Conservation (phyloP, 2,888 invertebrate species). For the Anodontia alba region DNA sequence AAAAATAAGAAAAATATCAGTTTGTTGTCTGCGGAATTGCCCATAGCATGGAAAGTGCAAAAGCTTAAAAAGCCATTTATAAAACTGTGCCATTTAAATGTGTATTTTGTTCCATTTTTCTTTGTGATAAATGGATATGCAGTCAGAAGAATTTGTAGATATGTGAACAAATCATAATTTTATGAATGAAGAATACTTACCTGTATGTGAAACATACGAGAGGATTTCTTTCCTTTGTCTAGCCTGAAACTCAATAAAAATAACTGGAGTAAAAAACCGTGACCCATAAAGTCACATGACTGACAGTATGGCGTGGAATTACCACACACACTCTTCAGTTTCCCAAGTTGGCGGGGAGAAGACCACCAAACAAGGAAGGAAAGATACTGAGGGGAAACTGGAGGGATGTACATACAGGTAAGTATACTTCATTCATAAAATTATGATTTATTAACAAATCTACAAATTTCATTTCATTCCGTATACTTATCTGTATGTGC, state of each 20-base stretch:
- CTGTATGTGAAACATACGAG: constrained; percentile 24
- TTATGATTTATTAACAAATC: constrained; percentile 31
- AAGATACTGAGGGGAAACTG: constrained; percentile 23
- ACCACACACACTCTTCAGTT: not conserved
- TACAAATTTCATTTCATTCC: constrained; percentile 31
- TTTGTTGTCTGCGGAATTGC: too few relatives aligned
- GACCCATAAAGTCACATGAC: not conserved
- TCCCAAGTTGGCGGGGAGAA: not conserved
- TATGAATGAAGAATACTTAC: constrained; percentile 37
- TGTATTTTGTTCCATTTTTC: too few relatives aligned
- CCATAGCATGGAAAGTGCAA: too few relatives aligned
- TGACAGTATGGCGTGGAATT: not conserved
- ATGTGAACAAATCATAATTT: constrained; percentile 27
- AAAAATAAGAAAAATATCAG: too few relatives aligned
- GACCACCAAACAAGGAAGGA: not conserved
- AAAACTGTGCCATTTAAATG: too few relatives aligned
- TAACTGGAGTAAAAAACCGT: not conserved
- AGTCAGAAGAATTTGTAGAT: constrained; percentile 33
- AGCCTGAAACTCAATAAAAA: constrained; percentile 2
- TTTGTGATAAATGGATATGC: too few relatives aligned
- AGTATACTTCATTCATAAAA: constrained; percentile 49
- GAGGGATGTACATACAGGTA: constrained; percentile 22
- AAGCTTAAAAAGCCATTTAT: too few relatives aligned
- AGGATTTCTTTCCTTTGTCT: constrained; percentile 8
- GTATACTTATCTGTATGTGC: constrained; percentile 18